Evolutionary conservation across 2,113 vertebrate species (phyloP).

Genomic region (Erythrocebus patas): DNA sequence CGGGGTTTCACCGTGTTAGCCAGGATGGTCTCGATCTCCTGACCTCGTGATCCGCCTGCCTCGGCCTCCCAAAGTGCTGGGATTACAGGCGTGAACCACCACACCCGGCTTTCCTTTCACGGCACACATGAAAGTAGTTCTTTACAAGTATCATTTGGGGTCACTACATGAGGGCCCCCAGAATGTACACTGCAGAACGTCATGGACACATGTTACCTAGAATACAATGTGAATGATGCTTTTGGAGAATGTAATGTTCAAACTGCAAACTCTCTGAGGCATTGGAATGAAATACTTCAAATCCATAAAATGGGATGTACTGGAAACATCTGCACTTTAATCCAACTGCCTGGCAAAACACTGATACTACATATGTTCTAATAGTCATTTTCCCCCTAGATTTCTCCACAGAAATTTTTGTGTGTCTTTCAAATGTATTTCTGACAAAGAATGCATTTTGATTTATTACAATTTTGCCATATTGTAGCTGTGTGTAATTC

Average conservation of each 20-base stretch:
- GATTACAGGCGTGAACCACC: too few relatives aligned
- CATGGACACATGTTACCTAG: neutral
- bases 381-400: neutral
- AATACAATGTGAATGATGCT: fast-evolving
- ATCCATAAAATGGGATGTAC: neutral
- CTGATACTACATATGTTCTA: neutral
- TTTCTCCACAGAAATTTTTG: neutral
- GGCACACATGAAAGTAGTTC: neutral
- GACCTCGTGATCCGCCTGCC: too few relatives aligned
- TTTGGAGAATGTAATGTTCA: neutral
- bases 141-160: too few relatives aligned
- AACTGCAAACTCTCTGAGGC: too few relatives aligned
- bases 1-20: too few relatives aligned
- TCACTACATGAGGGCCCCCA: neutral
- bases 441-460: neutral
- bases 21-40: too few relatives aligned
- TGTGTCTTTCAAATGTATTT: neutral
- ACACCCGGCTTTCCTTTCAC: neutral
- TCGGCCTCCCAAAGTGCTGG: too few relatives aligned
- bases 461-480: neutral
- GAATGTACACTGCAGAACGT: neutral
- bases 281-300: neutral
- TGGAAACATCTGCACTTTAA: neutral
- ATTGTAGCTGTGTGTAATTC: neutral
- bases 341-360: neutral